Percentiles rank a stretch among this genome's conserved stretches.
These are phyloP conservation scores for Tetramorium simillimum DNA, from an alignment of 1,140 invertebrate genomes.

Conservation along the genomic window DNA sequence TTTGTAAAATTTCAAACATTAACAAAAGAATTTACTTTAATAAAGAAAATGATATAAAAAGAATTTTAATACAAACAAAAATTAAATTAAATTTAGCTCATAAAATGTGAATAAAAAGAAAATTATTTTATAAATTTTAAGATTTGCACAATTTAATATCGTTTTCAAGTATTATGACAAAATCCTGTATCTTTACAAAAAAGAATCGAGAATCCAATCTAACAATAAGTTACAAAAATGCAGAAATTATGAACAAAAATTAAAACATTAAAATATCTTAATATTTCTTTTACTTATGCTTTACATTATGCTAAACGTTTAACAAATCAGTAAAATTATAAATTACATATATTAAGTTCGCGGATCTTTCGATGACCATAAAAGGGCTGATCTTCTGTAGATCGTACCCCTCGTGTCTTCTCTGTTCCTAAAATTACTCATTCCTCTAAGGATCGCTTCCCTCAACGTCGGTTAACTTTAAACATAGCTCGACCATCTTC, in stretches of 20 bases:
- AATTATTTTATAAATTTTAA: neutral
- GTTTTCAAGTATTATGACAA: neutral
- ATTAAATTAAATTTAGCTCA: neutral
- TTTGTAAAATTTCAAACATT: slow-evolving; percentile 14
- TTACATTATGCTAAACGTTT: neutral
- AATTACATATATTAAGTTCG: neutral
- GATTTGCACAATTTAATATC: neutral
- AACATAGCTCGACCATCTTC: neutral
- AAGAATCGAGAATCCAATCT: neutral
- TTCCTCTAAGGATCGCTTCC: slow-evolving; percentile 18
- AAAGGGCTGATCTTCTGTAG: neutral
- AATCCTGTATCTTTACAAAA: neutral
- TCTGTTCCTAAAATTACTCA: slow-evolving; percentile 46
- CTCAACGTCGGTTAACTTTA: slow-evolving; percentile 9
- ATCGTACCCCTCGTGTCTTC: neutral
- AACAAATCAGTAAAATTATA: neutral
- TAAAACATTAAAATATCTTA: neutral
- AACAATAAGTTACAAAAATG: neutral
- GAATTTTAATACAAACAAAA: neutral
- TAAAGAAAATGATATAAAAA: neutral
- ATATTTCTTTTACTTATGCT: neutral
- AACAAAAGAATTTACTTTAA: too few relatives aligned
- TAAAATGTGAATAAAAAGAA: neutral
- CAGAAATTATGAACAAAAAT: neutral
- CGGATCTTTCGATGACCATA: slow-evolving; percentile 22